Percentiles rank a stretch among this genome's conserved stretches.
Evolutionary conservation across 2,888 invertebrate species (phyloP).

Genomic region (Plusia festucae): DNA sequence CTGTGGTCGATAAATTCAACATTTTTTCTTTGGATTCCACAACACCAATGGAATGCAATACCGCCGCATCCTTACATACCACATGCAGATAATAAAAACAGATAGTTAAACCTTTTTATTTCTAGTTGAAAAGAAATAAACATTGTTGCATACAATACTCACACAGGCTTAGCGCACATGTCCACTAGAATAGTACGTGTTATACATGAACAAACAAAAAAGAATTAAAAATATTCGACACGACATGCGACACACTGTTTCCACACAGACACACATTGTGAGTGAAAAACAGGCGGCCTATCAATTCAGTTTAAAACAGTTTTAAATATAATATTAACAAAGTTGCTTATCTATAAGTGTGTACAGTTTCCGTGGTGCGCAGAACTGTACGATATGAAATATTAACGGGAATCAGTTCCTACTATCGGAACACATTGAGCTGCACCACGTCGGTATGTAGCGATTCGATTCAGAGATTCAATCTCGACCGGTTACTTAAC

Average conservation of each 20-base stretch:
- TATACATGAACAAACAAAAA: conserved; percentile 52
- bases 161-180: conserved; percentile 72
- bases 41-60: not conserved
- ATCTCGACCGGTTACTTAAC: conserved; percentile 35
- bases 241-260: conserved; percentile 63
- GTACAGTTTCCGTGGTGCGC: conserved; percentile 45
- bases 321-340: conserved; percentile 45
- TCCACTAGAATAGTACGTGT: conserved; percentile 43
- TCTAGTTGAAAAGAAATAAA: not conserved
- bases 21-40: not conserved
- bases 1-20: not conserved
- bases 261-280: conserved; percentile 61
- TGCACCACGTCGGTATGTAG: conserved; percentile 13
- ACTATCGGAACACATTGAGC: conserved; percentile 11
- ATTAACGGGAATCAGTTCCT: no score
- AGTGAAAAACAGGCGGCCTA: conserved; percentile 72
- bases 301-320: conserved; percentile 51
- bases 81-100: conserved; percentile 2
- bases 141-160: conserved; percentile 54
- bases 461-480: conserved; percentile 32
- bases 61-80: conserved; percentile 1
- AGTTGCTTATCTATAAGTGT: conserved; percentile 48
- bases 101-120: not conserved
- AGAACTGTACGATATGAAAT: conserved; percentile 39
- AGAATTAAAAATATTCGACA: conserved; percentile 60